Base-by-base conservation (phyloP, 2,888 invertebrate genomes). In the Diaphora mendica region DNA sequence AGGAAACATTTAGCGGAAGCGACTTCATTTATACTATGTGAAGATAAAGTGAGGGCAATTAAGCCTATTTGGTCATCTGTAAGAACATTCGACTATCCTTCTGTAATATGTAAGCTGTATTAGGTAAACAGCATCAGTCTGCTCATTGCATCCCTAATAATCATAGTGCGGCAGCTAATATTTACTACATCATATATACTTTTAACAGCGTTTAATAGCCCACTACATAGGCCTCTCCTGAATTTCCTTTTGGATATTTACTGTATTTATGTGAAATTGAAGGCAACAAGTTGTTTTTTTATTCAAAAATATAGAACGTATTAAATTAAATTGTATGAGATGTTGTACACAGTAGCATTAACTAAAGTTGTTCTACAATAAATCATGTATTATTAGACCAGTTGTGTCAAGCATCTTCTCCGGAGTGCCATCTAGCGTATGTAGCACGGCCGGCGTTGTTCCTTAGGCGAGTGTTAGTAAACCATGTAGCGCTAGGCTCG, bases 401-500 rank as follows among this genome's bases (percentile, higher is more conserved):
- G 39, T 30, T n/a, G 48, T 23, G 15, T 68, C 15, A 5, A 68
- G 13, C 30, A 30, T 23, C 8, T 55, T 5, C 35, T 13, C 13
- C 35, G n/a, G 35, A 11, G 69, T 42, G 62, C 42, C 30, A 3
- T 30, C 33, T 39, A 11, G 42, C 26, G 35, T 7, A 26, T 59
- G 55, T 23, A 13, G n/a, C 39, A 20, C 62, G 17, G 20, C 9
- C 20, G 44, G 62, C 42, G 23, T n/a, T 15, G 20, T 33, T 64
- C 44, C 23, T 23, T 42, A 42, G 30, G 73, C 81, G 77, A 77
- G 83, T 81, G 78, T 80, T 78, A 78, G 77, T 75, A 77, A 17
- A 68, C 80, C 82, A 83, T 82, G 76, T 30, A 30, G 86, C 87
- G 68, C 82, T 80, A 82, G 81, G 83, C 84, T 83, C 72, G 59